Evolutionary conservation across 2,888 invertebrate species (phyloP), one percentile per base, ranked within the genome.

Genomic region (Sphaerophoria rueppellii): DNA sequence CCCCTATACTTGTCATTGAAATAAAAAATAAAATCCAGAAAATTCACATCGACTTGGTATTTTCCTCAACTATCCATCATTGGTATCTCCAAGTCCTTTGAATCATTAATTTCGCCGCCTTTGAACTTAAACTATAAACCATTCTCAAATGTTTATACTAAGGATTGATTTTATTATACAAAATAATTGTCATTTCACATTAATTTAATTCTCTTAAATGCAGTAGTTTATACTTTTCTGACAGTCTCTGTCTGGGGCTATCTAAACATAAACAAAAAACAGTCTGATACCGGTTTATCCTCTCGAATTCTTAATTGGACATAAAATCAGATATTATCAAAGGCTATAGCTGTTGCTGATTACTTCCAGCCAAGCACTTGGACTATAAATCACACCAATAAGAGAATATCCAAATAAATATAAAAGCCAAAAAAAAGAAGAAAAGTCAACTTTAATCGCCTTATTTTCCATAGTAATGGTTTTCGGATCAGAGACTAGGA

Each of bases 291-390:
- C 24, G 24, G 4, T 24, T 32, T 60, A 65, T 81, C 81, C 81
- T 76, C 77, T 63, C 7, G 54, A 58, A 74, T 78, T 70, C 74
- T 74, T 74, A 82, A 82, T 82, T 79, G 70, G 65, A 74, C 74
- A 52, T 82, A 74, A 82, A 82, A 70, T 9, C 37, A 37, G 65
- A 32, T 69, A 73, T 67, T 52, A 73, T 60, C 60, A 16, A 12
- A 50, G 35, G 32, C 34, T 6, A 63, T 50, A 50, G 48, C 57
- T 58, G 61, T 37, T 55, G n/a, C 34, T 32, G 52, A 75, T 55
- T 57, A 48, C 46, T 55, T 16, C 37, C 37, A 57, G 48, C 60
- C 16, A 16, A 24, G 58, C 43, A 24, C 12, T 76, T 16, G 9
- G 52, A n/a, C 60, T 76, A 52, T 58, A 75, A 67, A 60, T 69